A percentile compares a stretch with the other conserved stretches of the same genome.
phyloP scores from a whole-genome alignment of 2,797 vertebrate species.

The Columba guinea region DNA sequence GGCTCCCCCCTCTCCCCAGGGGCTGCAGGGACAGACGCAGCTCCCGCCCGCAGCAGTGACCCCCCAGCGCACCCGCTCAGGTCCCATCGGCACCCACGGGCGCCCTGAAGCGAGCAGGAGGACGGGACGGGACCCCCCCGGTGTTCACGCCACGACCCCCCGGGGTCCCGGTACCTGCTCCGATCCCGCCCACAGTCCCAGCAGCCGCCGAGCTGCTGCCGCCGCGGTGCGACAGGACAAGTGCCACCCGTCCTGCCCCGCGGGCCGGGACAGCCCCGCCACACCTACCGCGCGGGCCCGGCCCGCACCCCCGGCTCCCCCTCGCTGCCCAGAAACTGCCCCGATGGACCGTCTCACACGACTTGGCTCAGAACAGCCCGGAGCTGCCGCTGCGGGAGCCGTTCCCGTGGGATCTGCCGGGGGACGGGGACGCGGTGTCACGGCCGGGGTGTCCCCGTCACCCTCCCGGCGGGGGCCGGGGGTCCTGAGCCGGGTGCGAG shows the following conservation, averaged over 20 bases:
- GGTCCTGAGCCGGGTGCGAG: fast-evolving
- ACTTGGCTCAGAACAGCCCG: fast-evolving
- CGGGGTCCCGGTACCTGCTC: background rate
- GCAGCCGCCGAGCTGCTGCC: background rate
- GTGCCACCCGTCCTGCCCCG: too few relatives aligned
- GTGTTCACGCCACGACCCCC: background rate
- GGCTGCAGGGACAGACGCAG: fast-evolving
- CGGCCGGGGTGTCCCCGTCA: fast-evolving
- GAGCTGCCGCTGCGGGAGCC: background rate
- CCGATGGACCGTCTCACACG: fast-evolving
- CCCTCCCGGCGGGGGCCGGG: fast-evolving
- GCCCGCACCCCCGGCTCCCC: background rate
- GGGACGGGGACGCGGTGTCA: background rate
- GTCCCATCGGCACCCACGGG: background rate
- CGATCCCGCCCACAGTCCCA: background rate
- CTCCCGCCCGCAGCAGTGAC: fast-evolving
- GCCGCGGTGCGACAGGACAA: too few relatives aligned
- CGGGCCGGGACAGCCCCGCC: background rate
- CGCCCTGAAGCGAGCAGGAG: background rate
- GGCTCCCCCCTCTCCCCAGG: background rate
- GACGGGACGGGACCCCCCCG: background rate
- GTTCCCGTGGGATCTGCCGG: background rate
- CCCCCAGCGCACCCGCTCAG: fast-evolving
- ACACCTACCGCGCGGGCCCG: background rate
- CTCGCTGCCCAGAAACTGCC: background rate